Percentiles rank a stretch among this genome's conserved stretches.
These are phyloP conservation scores for Parascotia fuliginaria DNA, from an alignment of 2,888 invertebrate species.

Conservation along the genomic window DNA sequence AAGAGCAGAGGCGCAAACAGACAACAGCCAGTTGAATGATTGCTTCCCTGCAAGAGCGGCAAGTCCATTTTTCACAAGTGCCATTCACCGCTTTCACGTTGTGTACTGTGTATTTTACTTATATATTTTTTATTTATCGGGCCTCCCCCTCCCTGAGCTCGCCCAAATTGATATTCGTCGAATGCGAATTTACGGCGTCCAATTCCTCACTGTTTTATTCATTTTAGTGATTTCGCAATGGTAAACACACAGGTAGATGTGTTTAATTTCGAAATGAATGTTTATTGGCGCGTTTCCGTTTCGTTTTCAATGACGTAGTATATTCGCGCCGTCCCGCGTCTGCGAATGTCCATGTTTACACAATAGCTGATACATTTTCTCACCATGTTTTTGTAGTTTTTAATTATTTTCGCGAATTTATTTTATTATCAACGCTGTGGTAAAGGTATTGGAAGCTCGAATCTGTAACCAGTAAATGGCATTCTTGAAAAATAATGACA, in stretches of 20 bases:
- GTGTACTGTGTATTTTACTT: conserved; percentile 80
- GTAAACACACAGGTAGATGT: conserved; percentile 84
- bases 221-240: conserved; percentile 82
- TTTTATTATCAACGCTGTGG: not conserved
- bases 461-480: no score
- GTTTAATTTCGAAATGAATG: conserved; percentile 85
- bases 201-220: conserved; percentile 84
- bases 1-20: conserved; percentile 84
- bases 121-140: conserved; percentile 82
- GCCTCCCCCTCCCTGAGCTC: conserved; percentile 60
- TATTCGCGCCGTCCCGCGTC: conserved; percentile 35
- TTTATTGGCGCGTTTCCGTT: conserved; percentile 81
- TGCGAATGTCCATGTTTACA: conserved; percentile 52
- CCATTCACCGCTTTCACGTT: conserved; percentile 84
- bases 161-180: conserved; percentile 82
- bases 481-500: no score
- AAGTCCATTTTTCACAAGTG: conserved; percentile 86
- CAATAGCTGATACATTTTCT: conserved; percentile 50
- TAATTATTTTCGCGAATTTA: conserved; percentile 36
- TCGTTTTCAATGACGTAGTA: conserved; percentile 67
- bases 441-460: conserved; percentile 4
- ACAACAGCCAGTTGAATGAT: conserved; percentile 86
- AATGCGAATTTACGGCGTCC: conserved; percentile 77
- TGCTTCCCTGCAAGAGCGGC: conserved; percentile 85
- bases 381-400: conserved; percentile 38